Conservation (phyloP, 2,797 vertebrate species). For the Graptemys geographica region DNA sequence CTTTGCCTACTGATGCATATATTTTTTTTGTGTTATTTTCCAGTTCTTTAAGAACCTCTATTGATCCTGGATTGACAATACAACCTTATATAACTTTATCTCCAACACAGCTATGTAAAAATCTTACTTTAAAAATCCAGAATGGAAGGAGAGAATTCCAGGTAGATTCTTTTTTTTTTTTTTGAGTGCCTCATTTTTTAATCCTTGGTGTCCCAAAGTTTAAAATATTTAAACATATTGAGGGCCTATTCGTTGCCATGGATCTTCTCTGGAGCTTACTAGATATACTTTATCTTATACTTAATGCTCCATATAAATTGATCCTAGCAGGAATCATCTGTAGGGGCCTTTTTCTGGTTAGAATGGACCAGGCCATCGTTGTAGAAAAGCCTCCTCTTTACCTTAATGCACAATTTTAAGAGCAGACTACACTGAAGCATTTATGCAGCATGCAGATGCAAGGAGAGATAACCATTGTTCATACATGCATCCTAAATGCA, state of each 20-base stretch:
- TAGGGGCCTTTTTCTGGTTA: neutral
- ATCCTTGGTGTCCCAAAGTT: neutral
- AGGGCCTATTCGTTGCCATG: neutral
- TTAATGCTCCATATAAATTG: neutral
- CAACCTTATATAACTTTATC: conserved; percentile 75
- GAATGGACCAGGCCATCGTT: neutral
- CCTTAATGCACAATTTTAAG: neutral
- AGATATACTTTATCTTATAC: neutral
- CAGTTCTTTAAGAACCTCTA: conserved; percentile 75
- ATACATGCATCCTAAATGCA: neutral
- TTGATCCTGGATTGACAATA: conserved; percentile 75
- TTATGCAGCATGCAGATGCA: neutral
- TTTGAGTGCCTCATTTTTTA: neutral
- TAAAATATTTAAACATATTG: neutral
- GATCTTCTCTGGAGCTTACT: neutral
- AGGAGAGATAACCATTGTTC: neutral
- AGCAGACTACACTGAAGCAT: neutral
- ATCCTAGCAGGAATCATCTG: neutral
- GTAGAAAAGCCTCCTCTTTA: neutral
- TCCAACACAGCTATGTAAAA: conserved; percentile 68
- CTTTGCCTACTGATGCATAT: neutral
- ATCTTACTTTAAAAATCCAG: conserved; percentile 20
- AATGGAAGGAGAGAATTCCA: neutral
- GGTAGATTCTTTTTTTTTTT: neutral
- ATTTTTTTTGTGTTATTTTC: conserved; percentile 37